These are phyloP conservation scores for Heliconius ethilla DNA, from an alignment of 2,888 invertebrate genomes.

Conservation along the genomic window DNA sequence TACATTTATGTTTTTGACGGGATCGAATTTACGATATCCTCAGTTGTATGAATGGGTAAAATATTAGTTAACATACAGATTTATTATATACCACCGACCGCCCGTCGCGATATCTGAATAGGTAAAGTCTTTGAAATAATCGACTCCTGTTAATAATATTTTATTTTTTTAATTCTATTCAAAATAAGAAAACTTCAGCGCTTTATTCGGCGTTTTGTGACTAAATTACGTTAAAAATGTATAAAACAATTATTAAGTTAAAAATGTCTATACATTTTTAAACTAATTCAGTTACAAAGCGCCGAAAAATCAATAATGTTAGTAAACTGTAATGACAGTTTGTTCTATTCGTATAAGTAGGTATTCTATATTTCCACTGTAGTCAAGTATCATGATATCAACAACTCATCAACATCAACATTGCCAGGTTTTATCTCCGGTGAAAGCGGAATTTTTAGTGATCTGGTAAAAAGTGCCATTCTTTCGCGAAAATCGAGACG, in stretches of 20 bases:
- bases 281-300: too few species aligned
- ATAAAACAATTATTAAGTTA: too few species aligned
- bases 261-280: too few species aligned
- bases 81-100: neutral
- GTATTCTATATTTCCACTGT: neutral
- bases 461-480: too few species aligned
- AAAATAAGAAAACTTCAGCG: neutral
- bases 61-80: neutral
- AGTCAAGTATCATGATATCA: neutral
- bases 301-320: neutral
- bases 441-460: too few species aligned
- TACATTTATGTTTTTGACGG: too few species aligned
- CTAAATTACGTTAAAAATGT: too few species aligned
- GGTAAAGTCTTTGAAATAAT: neutral
- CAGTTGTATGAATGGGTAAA: neutral
- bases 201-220: neutral
- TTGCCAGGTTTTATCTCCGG: too few species aligned
- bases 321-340: neutral
- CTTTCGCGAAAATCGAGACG: too few species aligned
- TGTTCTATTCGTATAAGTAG: neutral
- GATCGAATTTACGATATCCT: too few species aligned
- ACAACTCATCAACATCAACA: too few species aligned
- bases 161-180: neutral
- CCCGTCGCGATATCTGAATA: neutral
- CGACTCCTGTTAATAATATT: neutral